These are phyloP conservation scores for Dioctria linearis DNA, from an alignment of 2,888 invertebrate species.

Conservation along the genomic window DNA sequence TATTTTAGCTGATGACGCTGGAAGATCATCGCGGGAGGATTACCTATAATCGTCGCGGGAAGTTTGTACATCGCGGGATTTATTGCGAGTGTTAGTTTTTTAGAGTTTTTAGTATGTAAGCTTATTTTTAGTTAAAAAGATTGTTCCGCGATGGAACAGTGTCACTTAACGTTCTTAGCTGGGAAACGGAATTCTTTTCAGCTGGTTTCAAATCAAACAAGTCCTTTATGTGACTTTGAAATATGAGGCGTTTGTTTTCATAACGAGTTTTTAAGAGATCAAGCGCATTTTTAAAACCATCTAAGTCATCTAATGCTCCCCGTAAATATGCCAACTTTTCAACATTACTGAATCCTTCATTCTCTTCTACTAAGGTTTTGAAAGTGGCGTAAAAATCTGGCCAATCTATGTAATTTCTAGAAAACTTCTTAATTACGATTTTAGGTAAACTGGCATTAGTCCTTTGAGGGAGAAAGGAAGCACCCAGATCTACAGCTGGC, in stretches of 20 bases:
- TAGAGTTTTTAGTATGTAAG: no score
- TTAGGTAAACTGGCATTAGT: not conserved
- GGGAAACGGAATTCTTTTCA: not conserved
- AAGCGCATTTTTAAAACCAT: not conserved
- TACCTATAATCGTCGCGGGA: no score
- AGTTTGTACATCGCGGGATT: no score
- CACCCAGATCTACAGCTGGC: not conserved
- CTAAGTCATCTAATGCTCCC: no score
- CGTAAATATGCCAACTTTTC: no score
- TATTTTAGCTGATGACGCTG: no score
- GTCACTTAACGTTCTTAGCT: not conserved
- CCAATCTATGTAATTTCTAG: not conserved
- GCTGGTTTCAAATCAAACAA: no score
- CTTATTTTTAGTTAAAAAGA: no score
- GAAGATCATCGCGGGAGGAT: no score
- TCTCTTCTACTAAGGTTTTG: not conserved
- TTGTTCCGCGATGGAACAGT: no score
- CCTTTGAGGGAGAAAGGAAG: not conserved
- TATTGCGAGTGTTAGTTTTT: no score
- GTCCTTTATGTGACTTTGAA: not conserved
- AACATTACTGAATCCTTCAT: no score
- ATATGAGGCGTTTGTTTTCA: not conserved
- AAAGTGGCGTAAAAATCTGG: not conserved
- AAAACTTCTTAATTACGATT: not conserved
- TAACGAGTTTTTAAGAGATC: not conserved